Base-by-base conservation (phyloP, 2,888 invertebrate genomes). In the Drosophila subquinaria region DNA sequence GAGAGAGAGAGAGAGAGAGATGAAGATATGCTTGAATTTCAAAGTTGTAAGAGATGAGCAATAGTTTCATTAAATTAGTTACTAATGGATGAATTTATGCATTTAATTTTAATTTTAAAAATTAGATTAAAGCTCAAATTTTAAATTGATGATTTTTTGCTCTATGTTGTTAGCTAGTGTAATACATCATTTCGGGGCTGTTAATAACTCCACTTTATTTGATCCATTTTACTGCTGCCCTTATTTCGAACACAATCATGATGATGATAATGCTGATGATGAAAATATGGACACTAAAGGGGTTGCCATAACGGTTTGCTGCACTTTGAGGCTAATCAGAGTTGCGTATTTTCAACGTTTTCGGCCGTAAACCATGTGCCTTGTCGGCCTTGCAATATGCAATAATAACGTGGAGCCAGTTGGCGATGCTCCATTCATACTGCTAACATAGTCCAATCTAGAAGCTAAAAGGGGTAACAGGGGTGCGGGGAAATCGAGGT, bases 261-360 rank as follows among this genome's bases (percentile, higher is more conserved):
- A 72, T 72, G 63, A 63, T 64, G 53, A 67, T 68, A 68, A 70
- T 74, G 56, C 47, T 3, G 23, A 61, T 61, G 68, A 61, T 45
- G 27, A 20, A 52, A 33, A 15, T 23, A 35, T n/a, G 15, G 57
- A 2, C 13, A 11, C 15, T 35, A 11, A 23, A 35, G 27, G 36
- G 42, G 5, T 33, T 33, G 23, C 51, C 61, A 63, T 65, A 66
- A 80, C 82, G 69, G 62, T 55, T 62, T 62, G 66, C 69, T 82
- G 86, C 86, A 88, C 66, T 85, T 70, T 65, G 56, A 66, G 72
- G 65, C 73, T 64, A 78, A 81, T 81, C 69, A 61, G 69, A 76
- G 81, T 73, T 81, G 73, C 76, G 89, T 71, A 72, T 75, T 70
- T 83, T 73, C 69, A 57, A 43, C 71, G 47, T 70, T 65, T 72